These are phyloP conservation scores for Alaudala cheleensis DNA, from an alignment of 2,113 vertebrate genomes.

Conservation along the genomic window DNA sequence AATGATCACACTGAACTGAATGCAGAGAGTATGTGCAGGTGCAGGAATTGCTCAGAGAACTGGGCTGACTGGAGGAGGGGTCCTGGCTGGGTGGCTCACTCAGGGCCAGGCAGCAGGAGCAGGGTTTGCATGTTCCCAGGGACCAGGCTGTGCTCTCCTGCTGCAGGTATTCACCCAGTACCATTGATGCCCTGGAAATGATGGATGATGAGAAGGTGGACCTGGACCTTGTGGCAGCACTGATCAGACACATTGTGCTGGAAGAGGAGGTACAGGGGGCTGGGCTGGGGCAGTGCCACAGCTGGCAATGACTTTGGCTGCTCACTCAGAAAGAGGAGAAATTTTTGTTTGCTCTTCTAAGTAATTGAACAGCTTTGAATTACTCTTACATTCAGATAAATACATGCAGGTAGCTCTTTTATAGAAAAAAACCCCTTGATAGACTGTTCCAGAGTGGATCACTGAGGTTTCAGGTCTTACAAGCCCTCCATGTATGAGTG, in stretches of 20 bases:
- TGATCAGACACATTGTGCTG: slow-evolving; percentile 92
- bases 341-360: background rate
- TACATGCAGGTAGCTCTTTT: background rate
- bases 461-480: background rate
- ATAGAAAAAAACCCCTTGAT: rapidly evolving
- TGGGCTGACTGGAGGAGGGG: background rate
- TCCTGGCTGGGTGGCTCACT: background rate
- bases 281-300: background rate
- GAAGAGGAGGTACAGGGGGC: slow-evolving; percentile 82
- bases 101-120: background rate
- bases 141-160: background rate
- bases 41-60: background rate
- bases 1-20: rapidly evolving
- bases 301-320: background rate
- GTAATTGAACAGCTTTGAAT: background rate
- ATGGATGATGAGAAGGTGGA: slow-evolving; percentile 95
- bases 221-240: slow-evolving; percentile 87
- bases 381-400: background rate
- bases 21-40: background rate
- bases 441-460: background rate
- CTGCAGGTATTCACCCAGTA: slow-evolving; percentile 87
- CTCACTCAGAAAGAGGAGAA: background rate
- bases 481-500: rapidly evolving
- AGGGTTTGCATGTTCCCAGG: background rate
- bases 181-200: slow-evolving; percentile 82